These are phyloP conservation scores for Luperina nickerlii DNA, from an alignment of 2,888 invertebrate genomes.

Conservation along the genomic window DNA sequence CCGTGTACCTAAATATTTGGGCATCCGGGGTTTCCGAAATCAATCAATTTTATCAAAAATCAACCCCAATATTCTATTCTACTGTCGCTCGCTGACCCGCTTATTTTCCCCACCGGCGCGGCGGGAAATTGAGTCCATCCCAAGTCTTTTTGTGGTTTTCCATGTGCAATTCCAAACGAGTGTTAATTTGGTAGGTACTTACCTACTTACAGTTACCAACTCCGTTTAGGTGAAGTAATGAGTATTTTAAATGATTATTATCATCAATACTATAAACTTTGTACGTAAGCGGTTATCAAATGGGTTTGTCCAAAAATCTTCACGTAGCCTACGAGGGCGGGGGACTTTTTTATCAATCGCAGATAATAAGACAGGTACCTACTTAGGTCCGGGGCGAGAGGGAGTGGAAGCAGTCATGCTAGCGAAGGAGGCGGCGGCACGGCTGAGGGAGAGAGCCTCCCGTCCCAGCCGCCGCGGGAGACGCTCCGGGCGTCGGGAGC, in stretches of 20 bases:
- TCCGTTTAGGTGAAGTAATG: not conserved
- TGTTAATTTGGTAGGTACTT: not conserved
- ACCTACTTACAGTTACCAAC: not conserved
- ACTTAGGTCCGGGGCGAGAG: too few species aligned
- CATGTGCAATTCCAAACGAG: not conserved
- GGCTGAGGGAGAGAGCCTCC: too few species aligned
- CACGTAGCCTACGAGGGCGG: not conserved
- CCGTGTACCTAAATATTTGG: slow-evolving; percentile 7
- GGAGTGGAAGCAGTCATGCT: too few species aligned
- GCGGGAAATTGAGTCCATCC: not conserved
- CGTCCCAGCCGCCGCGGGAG: too few species aligned
- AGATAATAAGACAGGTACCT: not conserved
- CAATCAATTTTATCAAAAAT: not conserved
- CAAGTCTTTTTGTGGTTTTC: not conserved
- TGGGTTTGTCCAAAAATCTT: slow-evolving; percentile 17
- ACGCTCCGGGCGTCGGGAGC: too few species aligned
- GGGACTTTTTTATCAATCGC: not conserved
- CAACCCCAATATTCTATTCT: not conserved
- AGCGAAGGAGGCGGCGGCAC: too few species aligned
- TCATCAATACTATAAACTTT: not conserved
- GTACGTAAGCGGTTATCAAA: not conserved
- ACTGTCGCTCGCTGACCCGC: not conserved
- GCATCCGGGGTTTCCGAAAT: not conserved
- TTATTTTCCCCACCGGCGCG: not conserved
- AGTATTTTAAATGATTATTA: not conserved